Conservation (phyloP, 2,797 vertebrate species). For the Anableps anableps region DNA sequence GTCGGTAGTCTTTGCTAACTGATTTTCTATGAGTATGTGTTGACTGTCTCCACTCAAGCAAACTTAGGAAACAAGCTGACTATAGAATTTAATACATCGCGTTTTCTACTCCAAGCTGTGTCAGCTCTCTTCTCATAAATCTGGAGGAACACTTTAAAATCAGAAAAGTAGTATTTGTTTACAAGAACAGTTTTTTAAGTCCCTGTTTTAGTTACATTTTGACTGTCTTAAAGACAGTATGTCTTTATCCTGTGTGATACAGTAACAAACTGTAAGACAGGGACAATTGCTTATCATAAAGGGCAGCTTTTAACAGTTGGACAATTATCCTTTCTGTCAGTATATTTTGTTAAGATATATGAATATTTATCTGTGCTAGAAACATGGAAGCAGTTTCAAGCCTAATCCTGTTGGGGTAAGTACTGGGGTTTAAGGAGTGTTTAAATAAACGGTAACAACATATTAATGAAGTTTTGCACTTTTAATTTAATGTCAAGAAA, state of each 20-base stretch:
- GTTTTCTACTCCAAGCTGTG: neutral
- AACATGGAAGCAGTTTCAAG: too few relatives aligned
- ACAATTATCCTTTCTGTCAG: neutral
- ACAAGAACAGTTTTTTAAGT: neutral
- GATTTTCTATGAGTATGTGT: constrained; percentile 5
- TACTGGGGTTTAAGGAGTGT: too few relatives aligned
- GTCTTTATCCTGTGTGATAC: neutral
- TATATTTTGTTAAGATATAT: too few relatives aligned
- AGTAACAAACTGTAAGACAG: neutral
- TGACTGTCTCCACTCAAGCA: neutral
- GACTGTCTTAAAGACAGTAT: neutral
- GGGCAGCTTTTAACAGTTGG: neutral
- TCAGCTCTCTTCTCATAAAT: neutral
- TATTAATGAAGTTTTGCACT: too few relatives aligned
- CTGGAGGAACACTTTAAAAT: neutral
- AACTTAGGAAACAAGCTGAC: neutral
- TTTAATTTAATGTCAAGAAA: too few relatives aligned
- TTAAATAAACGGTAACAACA: too few relatives aligned
- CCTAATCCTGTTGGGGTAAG: too few relatives aligned
- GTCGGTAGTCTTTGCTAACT: neutral
- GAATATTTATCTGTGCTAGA: too few relatives aligned
- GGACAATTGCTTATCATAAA: neutral
- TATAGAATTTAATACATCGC: neutral
- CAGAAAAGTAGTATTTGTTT: neutral
- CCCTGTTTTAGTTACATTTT: neutral